Evolutionary conservation across 2,888 invertebrate genomes (phyloP), one percentile per base, ranked within the genome.

Genomic region (Tetheella fluctuosa): DNA sequence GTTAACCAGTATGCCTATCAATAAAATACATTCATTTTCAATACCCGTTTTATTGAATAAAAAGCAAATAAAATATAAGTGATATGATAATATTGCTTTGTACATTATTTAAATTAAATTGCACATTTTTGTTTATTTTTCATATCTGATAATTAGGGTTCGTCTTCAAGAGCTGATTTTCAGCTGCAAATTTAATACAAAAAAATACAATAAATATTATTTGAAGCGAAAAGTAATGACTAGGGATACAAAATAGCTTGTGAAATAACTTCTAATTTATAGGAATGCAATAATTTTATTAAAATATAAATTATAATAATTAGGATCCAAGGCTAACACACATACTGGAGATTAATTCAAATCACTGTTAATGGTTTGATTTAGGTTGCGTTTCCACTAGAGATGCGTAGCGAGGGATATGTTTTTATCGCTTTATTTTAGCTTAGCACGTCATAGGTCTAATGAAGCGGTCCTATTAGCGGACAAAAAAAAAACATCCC

Each of bases 71-170:
- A 39, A 39, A 39, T 39, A 39, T n/a, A 42, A 48, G 20, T 48
- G 48, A 48, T 48, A 23, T 57, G 53, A 60, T 52, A 57, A 52
- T 42, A 28, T 56, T 17, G 52, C 59, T 60, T 60, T 60, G 10
- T 20, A 48, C 6, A 48, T 48, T 42, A 6, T 30, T 34, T 34
- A 48, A 48, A 48, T 48, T 48, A 48, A 48, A 48, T 48, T 48
- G 48, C 48, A 48, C 48, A 39, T n/a, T n/a, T 6, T n/a, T 39
- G n/a, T 17, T n/a, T 17, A 7, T 42, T 42, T 17, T 42, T 39
- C 3, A 34, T 15, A 37, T 42, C n/a, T 5, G 42, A 42, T 42
- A 42, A n/a, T 42, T 37, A 48, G 6, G 20, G 8, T 10, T 42
- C 7, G 42, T 17, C 5, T 5, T 3, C n/a, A 1, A 15, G 37